Conservation (phyloP, 2,888 invertebrate species). For the Agrotis puta region DNA sequence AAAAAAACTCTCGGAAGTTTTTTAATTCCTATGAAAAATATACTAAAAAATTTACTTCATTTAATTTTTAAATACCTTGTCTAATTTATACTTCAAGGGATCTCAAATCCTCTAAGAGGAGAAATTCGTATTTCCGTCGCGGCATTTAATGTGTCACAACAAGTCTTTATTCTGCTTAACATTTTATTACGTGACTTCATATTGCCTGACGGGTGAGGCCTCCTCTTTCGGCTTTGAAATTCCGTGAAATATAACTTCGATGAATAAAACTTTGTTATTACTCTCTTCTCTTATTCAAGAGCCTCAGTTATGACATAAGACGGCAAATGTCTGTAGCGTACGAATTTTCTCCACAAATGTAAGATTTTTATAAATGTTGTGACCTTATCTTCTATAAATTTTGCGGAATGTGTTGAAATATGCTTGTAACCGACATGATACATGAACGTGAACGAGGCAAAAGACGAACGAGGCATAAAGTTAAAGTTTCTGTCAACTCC, state of each 20-base stretch:
- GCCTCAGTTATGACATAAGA: conserved; percentile 30
- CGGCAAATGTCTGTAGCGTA: conserved; percentile 12
- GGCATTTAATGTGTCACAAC: conserved; percentile 64
- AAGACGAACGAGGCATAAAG: no score
- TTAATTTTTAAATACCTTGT: background rate
- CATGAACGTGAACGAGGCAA: no score
- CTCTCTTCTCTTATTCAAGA: conserved; percentile 19
- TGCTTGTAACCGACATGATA: no score
- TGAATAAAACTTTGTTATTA: conserved; percentile 44
- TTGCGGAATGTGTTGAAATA: conserved; percentile 11
- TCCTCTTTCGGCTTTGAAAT: conserved; percentile 31
- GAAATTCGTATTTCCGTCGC: conserved; percentile 56
- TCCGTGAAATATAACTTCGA: conserved; percentile 37
- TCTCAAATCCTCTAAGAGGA: conserved; percentile 50
- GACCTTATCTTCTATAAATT: background rate
- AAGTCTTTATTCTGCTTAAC: conserved; percentile 56
- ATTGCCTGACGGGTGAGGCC: conserved; percentile 31
- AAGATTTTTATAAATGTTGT: conserved; percentile 5
- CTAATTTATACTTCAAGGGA: conserved; percentile 36
- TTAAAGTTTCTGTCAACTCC: no score
- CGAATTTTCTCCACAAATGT: conserved; percentile 18
- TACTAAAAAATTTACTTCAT: no score
- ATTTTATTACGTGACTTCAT: conserved; percentile 60
- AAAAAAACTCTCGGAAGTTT: no score
- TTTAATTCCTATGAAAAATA: no score